These are phyloP conservation scores for Hozukius guyotensis DNA, from an alignment of 2,797 vertebrate genomes.

Conservation along the genomic window DNA sequence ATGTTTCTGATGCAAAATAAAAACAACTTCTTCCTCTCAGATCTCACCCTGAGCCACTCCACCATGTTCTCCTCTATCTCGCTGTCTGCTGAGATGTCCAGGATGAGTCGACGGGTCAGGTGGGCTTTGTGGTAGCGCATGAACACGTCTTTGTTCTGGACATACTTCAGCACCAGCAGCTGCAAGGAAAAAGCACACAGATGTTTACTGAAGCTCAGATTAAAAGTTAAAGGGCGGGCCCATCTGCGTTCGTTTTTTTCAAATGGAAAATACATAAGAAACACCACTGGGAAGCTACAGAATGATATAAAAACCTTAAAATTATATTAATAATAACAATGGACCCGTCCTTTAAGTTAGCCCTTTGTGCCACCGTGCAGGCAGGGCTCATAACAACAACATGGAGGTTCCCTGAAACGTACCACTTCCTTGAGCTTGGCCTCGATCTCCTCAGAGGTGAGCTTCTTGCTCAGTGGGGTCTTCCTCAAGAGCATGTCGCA, in stretches of 20 bases:
- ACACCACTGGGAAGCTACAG: too few species aligned
- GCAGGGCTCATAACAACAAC: not conserved
- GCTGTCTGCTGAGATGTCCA: conserved; percentile 98
- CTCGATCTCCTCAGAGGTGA: conserved; percentile 99
- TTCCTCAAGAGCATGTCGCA: conserved; percentile 99
- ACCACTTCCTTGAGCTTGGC: conserved; percentile 99
- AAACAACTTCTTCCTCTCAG: not conserved
- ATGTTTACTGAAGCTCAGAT: not conserved
- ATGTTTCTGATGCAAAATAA: not conserved
- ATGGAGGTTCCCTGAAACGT: conserved; percentile 33
- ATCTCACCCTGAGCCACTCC: conserved; percentile 95
- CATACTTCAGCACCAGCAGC: conserved; percentile 97
- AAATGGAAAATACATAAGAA: too few species aligned
- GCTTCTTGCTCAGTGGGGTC: conserved; percentile 98
- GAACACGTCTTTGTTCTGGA: conserved; percentile 99
- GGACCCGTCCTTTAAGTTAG: too few species aligned
- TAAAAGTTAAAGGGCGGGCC: not conserved
- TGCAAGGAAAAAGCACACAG: conserved; percentile 53
- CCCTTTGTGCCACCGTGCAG: too few species aligned
- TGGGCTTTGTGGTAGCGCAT: conserved; percentile 99
- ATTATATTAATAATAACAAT: too few species aligned
- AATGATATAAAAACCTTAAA: too few species aligned
- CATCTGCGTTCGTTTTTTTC: too few species aligned
- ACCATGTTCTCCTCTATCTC: conserved; percentile 99
- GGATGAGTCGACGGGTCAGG: conserved; percentile 94